Percentiles rank a stretch among this genome's conserved stretches.
Conservation (phyloP, 2,888 invertebrate species). For the Dicranocentrus wangi region DNA sequence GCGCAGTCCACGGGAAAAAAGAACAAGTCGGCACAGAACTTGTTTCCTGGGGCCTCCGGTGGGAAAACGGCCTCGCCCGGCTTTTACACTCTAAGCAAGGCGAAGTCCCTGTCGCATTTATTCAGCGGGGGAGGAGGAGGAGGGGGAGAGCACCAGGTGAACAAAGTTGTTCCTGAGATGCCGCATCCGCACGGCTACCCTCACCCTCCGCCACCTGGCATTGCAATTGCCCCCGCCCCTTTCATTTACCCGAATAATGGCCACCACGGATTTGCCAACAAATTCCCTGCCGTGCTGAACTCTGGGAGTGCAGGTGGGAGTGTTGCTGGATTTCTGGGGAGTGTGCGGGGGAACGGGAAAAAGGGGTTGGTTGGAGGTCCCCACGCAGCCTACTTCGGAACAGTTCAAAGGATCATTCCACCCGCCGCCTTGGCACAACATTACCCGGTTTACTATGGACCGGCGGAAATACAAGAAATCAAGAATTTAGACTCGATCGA, state of each 20-base stretch:
- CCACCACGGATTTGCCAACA: conserved; percentile 46
- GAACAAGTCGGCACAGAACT: conserved; percentile 59
- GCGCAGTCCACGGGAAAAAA: conserved; percentile 76
- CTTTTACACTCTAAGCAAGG: conserved; percentile 71
- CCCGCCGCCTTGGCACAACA: conserved; percentile 62
- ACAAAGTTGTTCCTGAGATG: not conserved
- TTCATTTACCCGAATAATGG: conserved; percentile 43
- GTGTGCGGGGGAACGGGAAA: conserved; percentile 74
- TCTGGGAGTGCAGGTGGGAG: conserved; percentile 12
- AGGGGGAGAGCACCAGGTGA: not conserved
- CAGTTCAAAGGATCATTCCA: conserved; percentile 74
- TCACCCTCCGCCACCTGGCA: conserved; percentile 18
- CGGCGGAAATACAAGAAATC: conserved; percentile 77
- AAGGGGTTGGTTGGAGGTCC: conserved; percentile 83
- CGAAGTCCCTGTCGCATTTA: conserved; percentile 70
- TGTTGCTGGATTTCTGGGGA: conserved; percentile 67
- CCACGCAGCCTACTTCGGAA: conserved; percentile 90
- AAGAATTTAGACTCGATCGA: conserved; percentile 82
- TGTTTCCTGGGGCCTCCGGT: conserved; percentile 20
- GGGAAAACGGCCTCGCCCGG: conserved; percentile 60
- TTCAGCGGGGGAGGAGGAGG: conserved; percentile 51
- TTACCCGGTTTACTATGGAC: conserved; percentile 61
- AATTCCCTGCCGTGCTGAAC: conserved; percentile 65
- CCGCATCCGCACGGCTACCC: conserved; percentile 30
- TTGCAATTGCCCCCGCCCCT: conserved; percentile 14